phyloP scores from a whole-genome alignment of 2,888 invertebrate species.

The Unio pictorum region DNA sequence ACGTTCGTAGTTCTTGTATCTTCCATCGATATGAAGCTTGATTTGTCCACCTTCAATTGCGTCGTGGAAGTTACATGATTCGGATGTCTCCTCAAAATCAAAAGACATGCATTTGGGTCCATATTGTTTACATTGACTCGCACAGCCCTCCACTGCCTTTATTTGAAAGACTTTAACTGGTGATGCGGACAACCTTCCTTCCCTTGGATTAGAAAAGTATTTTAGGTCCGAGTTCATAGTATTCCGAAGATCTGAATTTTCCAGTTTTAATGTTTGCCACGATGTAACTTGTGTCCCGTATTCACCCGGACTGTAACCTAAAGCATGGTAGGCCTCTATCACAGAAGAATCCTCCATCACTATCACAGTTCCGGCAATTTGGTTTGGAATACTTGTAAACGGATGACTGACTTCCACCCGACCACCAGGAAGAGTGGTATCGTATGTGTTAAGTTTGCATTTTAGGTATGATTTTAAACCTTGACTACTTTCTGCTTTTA shows the following conservation, averaged over 20 bases:
- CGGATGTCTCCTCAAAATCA: slow-evolving; percentile 46
- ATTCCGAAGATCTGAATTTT: slow-evolving; percentile 20
- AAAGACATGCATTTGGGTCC: slow-evolving; percentile 47
- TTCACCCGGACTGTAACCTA: slow-evolving; percentile 47
- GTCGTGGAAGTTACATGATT: slow-evolving; percentile 48
- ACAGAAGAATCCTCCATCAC: slow-evolving; percentile 53
- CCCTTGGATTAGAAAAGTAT: slow-evolving; percentile 35
- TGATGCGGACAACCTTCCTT: slow-evolving; percentile 40
- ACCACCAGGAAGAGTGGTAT: slow-evolving; percentile 54
- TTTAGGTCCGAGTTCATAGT: slow-evolving; percentile 20
- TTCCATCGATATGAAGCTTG: slow-evolving; percentile 37
- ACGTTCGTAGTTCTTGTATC: slow-evolving; percentile 48
- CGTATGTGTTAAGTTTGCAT: slow-evolving; percentile 50
- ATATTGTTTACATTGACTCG: slow-evolving; percentile 32
- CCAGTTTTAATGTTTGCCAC: slow-evolving; percentile 31
- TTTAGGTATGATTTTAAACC: slow-evolving; percentile 34
- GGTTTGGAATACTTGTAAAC: slow-evolving; percentile 49
- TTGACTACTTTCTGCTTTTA: slow-evolving; percentile 52
- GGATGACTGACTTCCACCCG: slow-evolving; percentile 46
- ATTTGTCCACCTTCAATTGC: slow-evolving; percentile 41
- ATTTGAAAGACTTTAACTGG: slow-evolving; percentile 24
- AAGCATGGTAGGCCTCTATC: slow-evolving; percentile 23
- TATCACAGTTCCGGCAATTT: slow-evolving; percentile 40
- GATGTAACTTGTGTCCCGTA: slow-evolving; percentile 40
- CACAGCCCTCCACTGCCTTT: slow-evolving; percentile 30